Evolutionary conservation across 2,113 vertebrate genomes (phyloP).

Genomic region (Hystrix cristata): DNA sequence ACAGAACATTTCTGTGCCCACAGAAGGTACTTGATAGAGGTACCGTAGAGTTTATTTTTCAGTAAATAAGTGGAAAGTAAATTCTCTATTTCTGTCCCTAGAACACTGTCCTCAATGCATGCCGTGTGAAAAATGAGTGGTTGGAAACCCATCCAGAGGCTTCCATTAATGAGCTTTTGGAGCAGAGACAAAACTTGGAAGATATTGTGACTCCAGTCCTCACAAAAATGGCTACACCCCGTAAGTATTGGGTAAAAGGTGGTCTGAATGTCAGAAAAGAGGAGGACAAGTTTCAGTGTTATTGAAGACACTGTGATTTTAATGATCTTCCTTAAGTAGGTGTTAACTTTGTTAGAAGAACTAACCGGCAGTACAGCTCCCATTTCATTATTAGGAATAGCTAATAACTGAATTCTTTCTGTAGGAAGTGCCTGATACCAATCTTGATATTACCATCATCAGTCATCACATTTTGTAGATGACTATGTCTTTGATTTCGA

Average conservation of each 20-base stretch:
- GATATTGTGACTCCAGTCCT: slow-evolving; percentile 85
- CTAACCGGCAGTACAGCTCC: background rate
- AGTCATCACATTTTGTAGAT: slow-evolving; percentile 42
- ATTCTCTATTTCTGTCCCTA: slow-evolving; percentile 70
- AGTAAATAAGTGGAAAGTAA: background rate
- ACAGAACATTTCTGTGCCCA: background rate
- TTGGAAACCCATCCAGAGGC: slow-evolving; percentile 84
- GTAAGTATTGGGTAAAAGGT: slow-evolving; percentile 82
- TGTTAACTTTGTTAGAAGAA: slow-evolving; percentile 16
- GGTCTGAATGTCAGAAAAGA: background rate
- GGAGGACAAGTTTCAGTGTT: background rate
- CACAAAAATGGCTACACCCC: slow-evolving; percentile 81
- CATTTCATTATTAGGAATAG: background rate
- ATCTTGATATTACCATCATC: background rate
- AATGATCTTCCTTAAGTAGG: background rate
- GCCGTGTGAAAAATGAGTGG: slow-evolving; percentile 88
- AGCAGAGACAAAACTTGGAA: slow-evolving; percentile 88
- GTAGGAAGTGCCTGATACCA: slow-evolving; percentile 11
- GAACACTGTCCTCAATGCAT: slow-evolving; percentile 83
- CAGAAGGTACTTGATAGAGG: background rate
- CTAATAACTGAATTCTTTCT: slow-evolving; percentile 36
- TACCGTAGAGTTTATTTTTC: background rate
- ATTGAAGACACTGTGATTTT: background rate
- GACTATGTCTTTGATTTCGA: background rate
- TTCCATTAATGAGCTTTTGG: slow-evolving; percentile 85